These are phyloP conservation scores for Saccopteryx bilineata DNA, from an alignment of 2,113 vertebrate species.

Conservation along the genomic window DNA sequence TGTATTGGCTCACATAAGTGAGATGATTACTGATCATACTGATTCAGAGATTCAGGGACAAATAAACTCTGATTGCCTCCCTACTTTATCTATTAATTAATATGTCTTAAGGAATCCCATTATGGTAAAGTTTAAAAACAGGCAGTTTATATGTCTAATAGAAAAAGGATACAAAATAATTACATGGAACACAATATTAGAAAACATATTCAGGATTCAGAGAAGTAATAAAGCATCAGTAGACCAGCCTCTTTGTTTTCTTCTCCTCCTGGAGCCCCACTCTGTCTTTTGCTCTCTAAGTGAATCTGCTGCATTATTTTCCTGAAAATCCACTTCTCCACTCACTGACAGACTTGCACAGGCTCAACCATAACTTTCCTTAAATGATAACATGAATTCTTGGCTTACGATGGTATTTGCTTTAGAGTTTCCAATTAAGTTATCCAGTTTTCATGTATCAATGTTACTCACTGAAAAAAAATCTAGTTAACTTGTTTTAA, in stretches of 20 bases:
- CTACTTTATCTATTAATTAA: neutral
- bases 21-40: neutral
- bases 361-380: neutral
- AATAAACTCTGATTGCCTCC: neutral
- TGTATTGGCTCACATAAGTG: neutral
- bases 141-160: neutral
- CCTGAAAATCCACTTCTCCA: neutral
- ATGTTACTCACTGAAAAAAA: slow-evolving; percentile 21
- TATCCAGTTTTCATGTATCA: neutral
- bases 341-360: neutral
- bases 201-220: neutral
- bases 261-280: neutral
- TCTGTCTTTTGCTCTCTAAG: neutral
- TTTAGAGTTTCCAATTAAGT: neutral
- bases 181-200: neutral
- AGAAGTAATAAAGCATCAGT: neutral
- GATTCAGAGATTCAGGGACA: neutral
- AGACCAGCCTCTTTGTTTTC: neutral
- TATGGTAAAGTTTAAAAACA: neutral
- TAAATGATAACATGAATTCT: neutral
- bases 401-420: neutral
- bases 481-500: neutral
- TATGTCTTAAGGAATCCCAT: neutral
- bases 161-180: neutral
- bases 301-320: neutral